These are phyloP conservation scores for Falco columbarius DNA, from an alignment of 2,797 vertebrate species.

Conservation along the genomic window DNA sequence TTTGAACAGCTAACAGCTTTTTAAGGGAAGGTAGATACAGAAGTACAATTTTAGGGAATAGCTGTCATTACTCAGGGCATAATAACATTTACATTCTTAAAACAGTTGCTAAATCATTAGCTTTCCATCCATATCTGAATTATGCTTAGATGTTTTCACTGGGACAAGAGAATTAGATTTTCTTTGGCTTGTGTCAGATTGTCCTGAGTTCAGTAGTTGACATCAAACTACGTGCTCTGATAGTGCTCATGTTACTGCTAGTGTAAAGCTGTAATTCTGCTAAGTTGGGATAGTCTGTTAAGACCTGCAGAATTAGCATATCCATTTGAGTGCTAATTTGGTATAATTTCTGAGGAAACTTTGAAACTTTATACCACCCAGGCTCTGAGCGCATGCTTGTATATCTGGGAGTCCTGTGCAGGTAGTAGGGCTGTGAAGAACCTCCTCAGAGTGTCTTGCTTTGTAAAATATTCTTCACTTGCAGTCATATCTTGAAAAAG, in stretches of 20 bases:
- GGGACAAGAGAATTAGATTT: not conserved
- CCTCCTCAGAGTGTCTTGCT: not conserved
- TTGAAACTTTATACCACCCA: not conserved
- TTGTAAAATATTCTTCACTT: not conserved
- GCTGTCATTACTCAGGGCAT: not conserved
- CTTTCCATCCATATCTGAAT: not conserved
- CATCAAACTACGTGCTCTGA: not conserved
- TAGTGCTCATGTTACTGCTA: not conserved
- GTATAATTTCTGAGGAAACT: not conserved
- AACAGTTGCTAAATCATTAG: not conserved
- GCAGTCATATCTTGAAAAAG: not conserved
- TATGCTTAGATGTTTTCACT: not conserved
- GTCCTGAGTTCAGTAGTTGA: not conserved
- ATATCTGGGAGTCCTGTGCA: not conserved
- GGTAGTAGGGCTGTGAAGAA: not conserved
- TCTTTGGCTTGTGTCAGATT: not conserved
- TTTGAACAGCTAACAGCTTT: slow-evolving; percentile 61
- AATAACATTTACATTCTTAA: not conserved
- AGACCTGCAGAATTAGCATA: not conserved
- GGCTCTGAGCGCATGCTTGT: rapidly evolving
- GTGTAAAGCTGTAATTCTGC: not conserved
- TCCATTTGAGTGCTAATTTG: not conserved
- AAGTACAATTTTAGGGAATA: slow-evolving; percentile 15
- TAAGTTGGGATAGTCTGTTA: not conserved
- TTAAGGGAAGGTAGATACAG: slow-evolving; percentile 37